Evolutionary conservation across 2,888 invertebrate species (phyloP).

Genomic region (Chrysotoxum bicinctum): DNA sequence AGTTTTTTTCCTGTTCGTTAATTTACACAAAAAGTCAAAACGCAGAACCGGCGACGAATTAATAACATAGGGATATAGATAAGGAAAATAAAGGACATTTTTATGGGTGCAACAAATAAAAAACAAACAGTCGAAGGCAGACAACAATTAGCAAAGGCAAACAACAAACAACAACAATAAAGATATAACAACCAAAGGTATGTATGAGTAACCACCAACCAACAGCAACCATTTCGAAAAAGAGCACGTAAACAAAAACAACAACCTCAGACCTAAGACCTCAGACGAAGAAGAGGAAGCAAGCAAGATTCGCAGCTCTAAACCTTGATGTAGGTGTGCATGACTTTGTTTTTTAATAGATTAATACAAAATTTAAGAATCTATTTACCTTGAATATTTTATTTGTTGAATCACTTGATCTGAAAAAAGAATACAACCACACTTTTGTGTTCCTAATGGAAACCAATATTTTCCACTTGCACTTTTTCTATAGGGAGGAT

Average conservation of each 20-base stretch:
- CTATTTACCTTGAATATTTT: conserved; percentile 5
- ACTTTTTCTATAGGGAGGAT: conserved; percentile 19
- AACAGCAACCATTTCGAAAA: conserved; percentile 12
- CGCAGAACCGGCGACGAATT: conserved; percentile 5
- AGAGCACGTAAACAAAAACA: conserved; percentile 66
- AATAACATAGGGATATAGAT: too few relatives aligned
- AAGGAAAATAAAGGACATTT: background rate
- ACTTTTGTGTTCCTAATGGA: background rate
- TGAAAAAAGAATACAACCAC: background rate
- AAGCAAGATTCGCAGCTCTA: conserved; percentile 28
- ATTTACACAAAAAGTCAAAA: conserved; percentile 31
- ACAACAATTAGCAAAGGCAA: conserved; percentile 12
- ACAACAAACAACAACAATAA: conserved; percentile 14
- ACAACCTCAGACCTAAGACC: conserved; percentile 23
- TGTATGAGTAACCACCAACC: conserved; percentile 47
- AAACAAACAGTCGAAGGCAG: background rate
- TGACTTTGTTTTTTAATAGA: background rate
- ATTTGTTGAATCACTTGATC: conserved; percentile 2
- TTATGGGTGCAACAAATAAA: background rate
- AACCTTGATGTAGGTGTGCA: conserved; percentile 2
- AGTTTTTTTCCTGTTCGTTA: conserved; percentile 42
- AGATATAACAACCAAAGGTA: conserved; percentile 38
- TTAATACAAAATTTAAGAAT: background rate
- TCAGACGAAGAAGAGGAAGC: conserved; percentile 12
- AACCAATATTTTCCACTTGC: conserved; percentile 46